phyloP scores from a whole-genome alignment of 2,888 invertebrate species.

The Anaspis maculata region DNA sequence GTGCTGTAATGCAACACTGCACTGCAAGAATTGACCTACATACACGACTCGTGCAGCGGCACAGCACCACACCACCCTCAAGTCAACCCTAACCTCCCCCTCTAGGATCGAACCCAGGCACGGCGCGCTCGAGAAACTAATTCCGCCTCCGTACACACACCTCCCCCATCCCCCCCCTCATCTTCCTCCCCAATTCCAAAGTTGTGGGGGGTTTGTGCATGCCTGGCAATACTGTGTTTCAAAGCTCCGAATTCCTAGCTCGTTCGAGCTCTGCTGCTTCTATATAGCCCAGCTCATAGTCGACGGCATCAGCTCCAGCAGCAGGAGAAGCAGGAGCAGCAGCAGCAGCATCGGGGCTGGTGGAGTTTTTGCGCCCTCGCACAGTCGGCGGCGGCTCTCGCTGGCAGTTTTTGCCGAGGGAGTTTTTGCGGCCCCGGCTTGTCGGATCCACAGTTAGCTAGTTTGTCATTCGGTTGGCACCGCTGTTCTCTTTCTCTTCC shows the following conservation, averaged over 20 bases:
- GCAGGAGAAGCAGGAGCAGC: neutral
- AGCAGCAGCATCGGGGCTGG: constrained; percentile 1
- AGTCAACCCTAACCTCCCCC: no score
- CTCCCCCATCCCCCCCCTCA: no score
- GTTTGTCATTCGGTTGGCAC: constrained; percentile 43
- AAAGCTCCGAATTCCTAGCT: constrained; percentile 7
- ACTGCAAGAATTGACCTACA: no score
- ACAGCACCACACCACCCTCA: no score
- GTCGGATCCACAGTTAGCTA: constrained; percentile 46
- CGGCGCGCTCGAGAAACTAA: no score
- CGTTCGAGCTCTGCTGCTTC: no score
- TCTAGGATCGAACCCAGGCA: no score
- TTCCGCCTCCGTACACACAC: constrained; percentile 18
- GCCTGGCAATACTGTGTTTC: constrained; percentile 9
- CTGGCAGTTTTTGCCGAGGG: constrained; percentile 31
- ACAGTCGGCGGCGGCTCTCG: constrained; percentile 3
- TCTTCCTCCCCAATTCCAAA: no score
- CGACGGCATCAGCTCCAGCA: no score
- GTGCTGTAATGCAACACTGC: no score
- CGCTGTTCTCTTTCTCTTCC: constrained; percentile 29
- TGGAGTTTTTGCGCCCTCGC: neutral
- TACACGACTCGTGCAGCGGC: no score
- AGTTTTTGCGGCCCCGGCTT: constrained; percentile 33
- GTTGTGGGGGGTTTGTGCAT: no score
- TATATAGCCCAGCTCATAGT: neutral